Base-by-base conservation (phyloP, 2,113 vertebrate species). In the Chaetodon trifascialis region DNA sequence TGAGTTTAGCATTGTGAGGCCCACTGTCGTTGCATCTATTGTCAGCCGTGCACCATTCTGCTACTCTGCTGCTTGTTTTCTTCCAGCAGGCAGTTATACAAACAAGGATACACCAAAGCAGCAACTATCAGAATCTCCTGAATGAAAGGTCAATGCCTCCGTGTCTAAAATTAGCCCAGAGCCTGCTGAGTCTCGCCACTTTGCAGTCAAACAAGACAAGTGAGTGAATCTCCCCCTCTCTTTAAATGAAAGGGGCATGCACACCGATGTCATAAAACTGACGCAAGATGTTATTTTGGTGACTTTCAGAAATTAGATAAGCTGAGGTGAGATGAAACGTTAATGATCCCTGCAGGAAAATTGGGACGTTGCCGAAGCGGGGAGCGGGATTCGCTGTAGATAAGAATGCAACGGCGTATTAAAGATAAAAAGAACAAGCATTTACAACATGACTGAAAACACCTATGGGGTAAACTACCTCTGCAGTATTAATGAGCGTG, bases 111-210 rank as follows among this genome's bases (percentile, higher is more conserved):
- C 47, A 71, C 71, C 60, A 64, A 66, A 85, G 74, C 80, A 65
- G 38, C 15, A 79, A 76, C 74, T 54, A 73, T 60, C 42, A 84
- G 60, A 74, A 67, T 81, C 80, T 59, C 69, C 70, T 74, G 64
- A 88, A 87, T 75, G 56, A 91, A 88, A 88, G 89, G 86, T 93
- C 89, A 91, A n/a, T 19, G 55, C 34, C 30, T 82, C 62, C 52
- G 59, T 17, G 49, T 87, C 80, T 70, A 86, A 90, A 92, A 90
- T 90, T 80, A 87, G 72, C 73, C 52, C 0, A 7, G 9, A 47
- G 44, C 51, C 55, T 38, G 44, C 49, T 34, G 11, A 65, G 54
- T 49, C 72, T 52, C 47, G 2, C 12, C 40, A 16, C 30, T 58
- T 67, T 60, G 11, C 42, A 54, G 49, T 25, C 4, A 38, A 58